A percentile compares a stretch with the other conserved stretches of the same genome.
phyloP scores from a whole-genome alignment of 2,113 vertebrate genomes.

The Lynx canadensis region DNA sequence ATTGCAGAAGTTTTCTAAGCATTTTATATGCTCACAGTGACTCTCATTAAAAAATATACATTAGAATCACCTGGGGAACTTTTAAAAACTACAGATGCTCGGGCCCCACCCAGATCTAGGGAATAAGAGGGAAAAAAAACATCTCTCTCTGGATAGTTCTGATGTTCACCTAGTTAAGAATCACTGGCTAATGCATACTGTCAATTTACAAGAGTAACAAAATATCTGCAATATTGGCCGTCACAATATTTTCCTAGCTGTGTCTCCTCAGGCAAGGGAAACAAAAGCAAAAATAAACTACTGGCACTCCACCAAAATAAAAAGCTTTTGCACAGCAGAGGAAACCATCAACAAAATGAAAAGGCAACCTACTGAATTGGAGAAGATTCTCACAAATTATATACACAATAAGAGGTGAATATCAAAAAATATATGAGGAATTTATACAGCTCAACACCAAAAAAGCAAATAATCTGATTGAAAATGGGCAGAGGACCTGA shows the following conservation, averaged over 20 bases:
- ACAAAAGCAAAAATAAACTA: background rate
- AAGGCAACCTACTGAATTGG: background rate
- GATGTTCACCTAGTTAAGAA: background rate
- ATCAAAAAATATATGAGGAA: background rate
- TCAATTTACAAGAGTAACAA: background rate
- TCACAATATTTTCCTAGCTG: background rate
- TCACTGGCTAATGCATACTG: background rate
- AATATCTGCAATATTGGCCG: background rate
- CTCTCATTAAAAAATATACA: background rate
- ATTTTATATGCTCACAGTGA: background rate
- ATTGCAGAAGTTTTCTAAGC: background rate
- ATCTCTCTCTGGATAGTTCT: background rate
- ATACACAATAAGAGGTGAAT: background rate
- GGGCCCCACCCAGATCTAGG: background rate
- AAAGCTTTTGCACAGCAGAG: background rate
- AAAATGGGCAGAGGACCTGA: background rate
- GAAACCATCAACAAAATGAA: background rate
- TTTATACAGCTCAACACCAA: background rate
- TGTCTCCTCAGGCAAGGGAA: background rate
- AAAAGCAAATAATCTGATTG: background rate
- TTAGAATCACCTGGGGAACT: conserved; percentile 31
- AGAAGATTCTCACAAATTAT: background rate
- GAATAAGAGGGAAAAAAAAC: background rate
- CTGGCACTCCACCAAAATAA: background rate
- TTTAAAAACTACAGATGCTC: background rate